phyloP scores from a whole-genome alignment of 2,888 invertebrate species.

The Malthinus seriepunctatus region DNA sequence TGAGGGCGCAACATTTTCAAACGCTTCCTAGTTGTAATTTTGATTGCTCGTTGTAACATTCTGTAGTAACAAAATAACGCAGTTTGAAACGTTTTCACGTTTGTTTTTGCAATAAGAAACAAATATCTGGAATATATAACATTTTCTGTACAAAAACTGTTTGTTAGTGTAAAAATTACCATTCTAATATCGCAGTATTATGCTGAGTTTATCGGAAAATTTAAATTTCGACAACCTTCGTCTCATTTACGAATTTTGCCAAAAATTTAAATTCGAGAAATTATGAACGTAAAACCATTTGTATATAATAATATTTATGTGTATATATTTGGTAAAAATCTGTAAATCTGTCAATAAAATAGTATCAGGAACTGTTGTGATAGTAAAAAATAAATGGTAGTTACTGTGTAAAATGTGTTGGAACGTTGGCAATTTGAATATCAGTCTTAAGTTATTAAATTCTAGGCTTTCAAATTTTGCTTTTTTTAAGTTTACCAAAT shows the following conservation, averaged over 20 bases:
- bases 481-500: background rate
- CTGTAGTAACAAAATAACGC: too few species aligned
- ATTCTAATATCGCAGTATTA: slow-evolving; percentile 51
- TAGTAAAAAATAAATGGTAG: slow-evolving; percentile 37
- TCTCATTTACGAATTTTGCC: background rate
- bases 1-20: too few species aligned
- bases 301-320: slow-evolving; percentile 48
- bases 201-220: slow-evolving; percentile 19
- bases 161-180: slow-evolving; percentile 46
- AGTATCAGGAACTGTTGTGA: slow-evolving; percentile 53
- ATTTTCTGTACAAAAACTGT: slow-evolving; percentile 53
- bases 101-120: slow-evolving; percentile 13
- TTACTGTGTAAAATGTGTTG: slow-evolving; percentile 45
- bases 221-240: slow-evolving; percentile 5
- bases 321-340: slow-evolving; percentile 55
- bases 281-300: slow-evolving; percentile 50
- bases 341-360: slow-evolving; percentile 53
- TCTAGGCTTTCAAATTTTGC: slow-evolving; percentile 15
- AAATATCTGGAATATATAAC: slow-evolving; percentile 43
- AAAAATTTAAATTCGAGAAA: slow-evolving; percentile 11
- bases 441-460: slow-evolving; percentile 50
- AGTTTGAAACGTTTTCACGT: too few species aligned
- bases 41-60: too few species aligned
- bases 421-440: slow-evolving; percentile 55
- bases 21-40: too few species aligned